Evolutionary conservation across 2,113 vertebrate species (phyloP), one percentile per base, ranked within the genome.

Genomic region (Eidolon helvum): DNA sequence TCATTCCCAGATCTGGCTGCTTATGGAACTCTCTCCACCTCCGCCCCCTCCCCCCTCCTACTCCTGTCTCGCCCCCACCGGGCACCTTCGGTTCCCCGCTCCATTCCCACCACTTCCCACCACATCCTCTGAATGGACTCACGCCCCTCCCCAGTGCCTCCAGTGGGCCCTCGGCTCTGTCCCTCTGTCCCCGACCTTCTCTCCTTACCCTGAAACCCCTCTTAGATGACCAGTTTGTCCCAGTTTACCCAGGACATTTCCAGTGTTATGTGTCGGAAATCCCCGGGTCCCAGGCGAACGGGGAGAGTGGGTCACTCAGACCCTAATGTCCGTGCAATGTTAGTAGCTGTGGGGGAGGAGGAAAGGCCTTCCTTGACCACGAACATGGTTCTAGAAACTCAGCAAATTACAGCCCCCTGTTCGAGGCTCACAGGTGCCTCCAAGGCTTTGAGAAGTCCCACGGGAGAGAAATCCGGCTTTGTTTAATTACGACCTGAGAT

Each of bases 1-100:
- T 40, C 19, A 3, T n/a, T 4, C 1, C 19, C 7, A 6, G 3
- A 2, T 6, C 14, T 10, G 4, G 28, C 61, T 1, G 4, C 38
- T 33, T 1, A 1, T 0, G 10, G 10, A 40, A 2, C 12, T 14
- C 61, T 1, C 21, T n/a, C n/a, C n/a, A n/a, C 11, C 48, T 12
- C 48, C 12, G 48, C 45, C 45, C 12, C 48, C 45, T 10, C n/a
- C n/a, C n/a, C n/a, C n/a, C n/a, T n/a, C n/a, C n/a, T n/a, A n/a
- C n/a, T n/a, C n/a, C n/a, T n/a, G n/a, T n/a, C n/a, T n/a, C n/a
- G 10, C 10, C 45, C 45, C 7, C 7, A 45, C 45, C 45, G 30
- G 38, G 11, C 48, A 16, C 11, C 33, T 40, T 21, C 2, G 8
- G 38, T 61, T 35, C 24, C 55, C 57, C 21, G n/a, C 45, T 19